Evolutionary conservation across 2,797 vertebrate species (phyloP).

Genomic region (Bufotes viridis): DNA sequence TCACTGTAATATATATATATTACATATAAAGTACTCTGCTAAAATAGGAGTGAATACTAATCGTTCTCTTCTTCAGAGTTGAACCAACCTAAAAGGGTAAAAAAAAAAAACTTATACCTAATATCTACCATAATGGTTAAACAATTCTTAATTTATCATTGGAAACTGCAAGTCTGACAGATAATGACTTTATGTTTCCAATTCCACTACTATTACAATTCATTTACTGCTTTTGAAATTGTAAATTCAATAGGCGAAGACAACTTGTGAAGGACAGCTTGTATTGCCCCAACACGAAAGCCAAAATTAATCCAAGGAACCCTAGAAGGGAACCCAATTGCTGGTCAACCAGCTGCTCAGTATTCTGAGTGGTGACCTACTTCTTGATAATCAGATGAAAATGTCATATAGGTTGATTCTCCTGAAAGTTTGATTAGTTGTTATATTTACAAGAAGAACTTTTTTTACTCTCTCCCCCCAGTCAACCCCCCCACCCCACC

Average conservation of each 20-base stretch:
- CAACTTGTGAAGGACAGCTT: not conserved
- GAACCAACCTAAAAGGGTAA: not conserved
- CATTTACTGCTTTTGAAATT: not conserved
- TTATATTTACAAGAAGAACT: conserved; percentile 55
- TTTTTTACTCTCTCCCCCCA: conserved; percentile 65
- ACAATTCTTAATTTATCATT: conserved; percentile 14
- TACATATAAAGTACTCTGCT: not conserved
- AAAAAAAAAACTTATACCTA: conserved; percentile 16
- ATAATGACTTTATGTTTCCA: conserved; percentile 33
- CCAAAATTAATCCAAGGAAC: not conserved
- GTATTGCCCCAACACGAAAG: not conserved
- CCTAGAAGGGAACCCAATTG: not conserved
- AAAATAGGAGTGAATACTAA: not conserved
- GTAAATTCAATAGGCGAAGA: conserved; percentile 25
- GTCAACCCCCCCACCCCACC: conserved; percentile 65
- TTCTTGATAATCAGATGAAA: conserved; percentile 43
- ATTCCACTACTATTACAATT: conserved; percentile 1
- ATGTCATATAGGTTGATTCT: conserved; percentile 33
- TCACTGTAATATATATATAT: not conserved
- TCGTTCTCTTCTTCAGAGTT: not conserved
- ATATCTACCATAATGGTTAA: conserved; percentile 1
- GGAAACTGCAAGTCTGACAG: conserved; percentile 5
- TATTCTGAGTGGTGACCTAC: conserved; percentile 11
- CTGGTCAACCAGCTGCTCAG: not conserved
- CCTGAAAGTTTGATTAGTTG: conserved; percentile 41